Percentiles rank a stretch among this genome's conserved stretches.
These are phyloP conservation scores for Drosophila hydei DNA, from an alignment of 1,140 invertebrate genomes.

Conservation along the genomic window DNA sequence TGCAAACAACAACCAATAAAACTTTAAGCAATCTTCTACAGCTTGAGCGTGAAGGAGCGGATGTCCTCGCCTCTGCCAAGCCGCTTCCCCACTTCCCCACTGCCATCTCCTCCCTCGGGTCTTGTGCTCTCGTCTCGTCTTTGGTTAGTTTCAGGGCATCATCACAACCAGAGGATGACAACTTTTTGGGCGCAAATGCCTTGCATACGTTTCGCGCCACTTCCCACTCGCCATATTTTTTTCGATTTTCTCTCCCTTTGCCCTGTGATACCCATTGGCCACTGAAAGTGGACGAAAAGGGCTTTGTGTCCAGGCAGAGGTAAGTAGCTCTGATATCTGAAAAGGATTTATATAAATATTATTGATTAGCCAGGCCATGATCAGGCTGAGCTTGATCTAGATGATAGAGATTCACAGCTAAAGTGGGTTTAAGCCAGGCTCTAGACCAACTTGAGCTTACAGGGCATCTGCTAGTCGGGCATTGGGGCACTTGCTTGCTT, in stretches of 20 bases:
- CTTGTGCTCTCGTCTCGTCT: conserved; percentile 13
- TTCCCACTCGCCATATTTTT: conserved; percentile 32
- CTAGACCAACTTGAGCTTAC: no score
- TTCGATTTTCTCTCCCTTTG: conserved; percentile 6
- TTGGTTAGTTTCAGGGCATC: conserved; percentile 34
- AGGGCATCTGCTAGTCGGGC: neutral
- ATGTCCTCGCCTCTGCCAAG: conserved; percentile 16
- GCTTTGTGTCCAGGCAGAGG: neutral
- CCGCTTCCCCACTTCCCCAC: neutral
- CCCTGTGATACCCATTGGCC: neutral
- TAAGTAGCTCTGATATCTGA: no score
- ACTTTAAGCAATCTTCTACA: conserved; percentile 80
- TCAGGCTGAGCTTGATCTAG: no score
- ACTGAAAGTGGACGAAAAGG: neutral
- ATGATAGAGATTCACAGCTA: no score
- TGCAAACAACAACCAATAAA: conserved; percentile 82
- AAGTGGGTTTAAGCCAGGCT: no score
- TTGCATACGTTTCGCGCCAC: conserved; percentile 54
- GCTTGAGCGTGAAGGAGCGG: conserved; percentile 58
- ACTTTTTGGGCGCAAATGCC: conserved; percentile 53
- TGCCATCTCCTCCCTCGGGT: neutral
- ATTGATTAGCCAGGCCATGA: no score
- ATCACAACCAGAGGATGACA: conserved; percentile 28
- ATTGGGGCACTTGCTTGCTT: neutral
- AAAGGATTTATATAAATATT: no score